Evolutionary conservation across 1,140 invertebrate genomes (phyloP).

Genomic region (Oryzaephilus surinamensis): DNA sequence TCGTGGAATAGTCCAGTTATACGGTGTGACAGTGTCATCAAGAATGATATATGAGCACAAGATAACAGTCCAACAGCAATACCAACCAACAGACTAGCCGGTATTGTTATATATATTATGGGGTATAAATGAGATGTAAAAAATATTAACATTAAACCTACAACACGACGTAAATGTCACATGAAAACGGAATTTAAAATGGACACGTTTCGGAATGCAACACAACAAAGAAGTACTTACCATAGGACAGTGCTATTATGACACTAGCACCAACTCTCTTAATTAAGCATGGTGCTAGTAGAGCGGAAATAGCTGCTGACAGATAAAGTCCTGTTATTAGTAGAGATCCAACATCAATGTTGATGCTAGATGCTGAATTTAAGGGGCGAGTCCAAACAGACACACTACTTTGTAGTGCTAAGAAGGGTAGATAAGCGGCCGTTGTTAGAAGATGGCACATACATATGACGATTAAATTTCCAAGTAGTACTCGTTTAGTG

Average conservation of each 20-base stretch:
- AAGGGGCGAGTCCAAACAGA: slow-evolving; percentile 37
- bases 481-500: slow-evolving; percentile 32
- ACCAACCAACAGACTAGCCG: slow-evolving; percentile 50
- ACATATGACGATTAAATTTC: slow-evolving; percentile 46
- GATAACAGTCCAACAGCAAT: slow-evolving; percentile 42
- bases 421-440: slow-evolving; percentile 50
- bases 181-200: too few relatives aligned
- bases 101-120: slow-evolving; percentile 46
- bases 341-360: slow-evolving; percentile 41
- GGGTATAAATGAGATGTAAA: slow-evolving; percentile 52
- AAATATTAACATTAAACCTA: too few relatives aligned
- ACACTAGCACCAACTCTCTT: slow-evolving; percentile 44
- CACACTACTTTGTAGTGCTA: slow-evolving; percentile 47
- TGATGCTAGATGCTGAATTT: slow-evolving; percentile 26
- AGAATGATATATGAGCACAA: slow-evolving; percentile 44
- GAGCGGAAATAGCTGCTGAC: slow-evolving; percentile 42
- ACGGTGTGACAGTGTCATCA: slow-evolving; percentile 48
- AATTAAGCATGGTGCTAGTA: slow-evolving; percentile 43
- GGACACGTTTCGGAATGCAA: too few relatives aligned
- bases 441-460: slow-evolving; percentile 48
- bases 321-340: slow-evolving; percentile 43
- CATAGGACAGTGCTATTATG: slow-evolving; percentile 41
- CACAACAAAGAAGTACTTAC: too few relatives aligned
- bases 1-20: too few relatives aligned
- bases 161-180: too few relatives aligned